These are phyloP conservation scores for Sebastes ruberrimus DNA, from an alignment of 2,797 vertebrate genomes.

Conservation along the genomic window DNA sequence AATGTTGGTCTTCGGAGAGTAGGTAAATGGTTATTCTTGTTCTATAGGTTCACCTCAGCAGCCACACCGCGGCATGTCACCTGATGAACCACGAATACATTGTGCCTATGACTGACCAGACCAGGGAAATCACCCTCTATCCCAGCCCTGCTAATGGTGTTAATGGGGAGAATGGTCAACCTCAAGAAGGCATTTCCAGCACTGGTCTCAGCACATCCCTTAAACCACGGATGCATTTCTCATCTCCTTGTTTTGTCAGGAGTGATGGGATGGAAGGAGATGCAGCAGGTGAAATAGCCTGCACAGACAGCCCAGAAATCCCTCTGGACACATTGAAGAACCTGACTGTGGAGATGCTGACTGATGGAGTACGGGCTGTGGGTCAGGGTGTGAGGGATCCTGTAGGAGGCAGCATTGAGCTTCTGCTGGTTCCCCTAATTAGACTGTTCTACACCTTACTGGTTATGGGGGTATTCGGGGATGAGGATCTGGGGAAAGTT, in stretches of 20 bases:
- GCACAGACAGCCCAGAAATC: slow-evolving; percentile 89
- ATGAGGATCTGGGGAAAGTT: slow-evolving; percentile 86
- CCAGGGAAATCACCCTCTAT: slow-evolving; percentile 86
- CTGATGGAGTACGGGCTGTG: slow-evolving; percentile 86
- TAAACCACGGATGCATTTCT: slow-evolving; percentile 87
- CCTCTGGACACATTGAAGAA: slow-evolving; percentile 89
- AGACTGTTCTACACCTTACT: slow-evolving; percentile 90
- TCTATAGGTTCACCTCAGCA: slow-evolving; percentile 86
- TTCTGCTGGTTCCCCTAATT: slow-evolving; percentile 92
- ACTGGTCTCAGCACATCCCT: slow-evolving; percentile 88
- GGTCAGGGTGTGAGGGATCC: slow-evolving; percentile 89
- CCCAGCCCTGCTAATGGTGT: slow-evolving; percentile 63
- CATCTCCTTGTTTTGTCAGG: slow-evolving; percentile 88
- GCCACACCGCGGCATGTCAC: slow-evolving; percentile 86
- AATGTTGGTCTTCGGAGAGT: not conserved
- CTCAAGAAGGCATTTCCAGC: slow-evolving; percentile 82
- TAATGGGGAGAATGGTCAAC: slow-evolving; percentile 32
- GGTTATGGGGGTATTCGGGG: slow-evolving; percentile 90
- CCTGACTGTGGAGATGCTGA: slow-evolving; percentile 91
- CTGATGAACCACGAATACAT: slow-evolving; percentile 95
- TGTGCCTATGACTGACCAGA: slow-evolving; percentile 92
- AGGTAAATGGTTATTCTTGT: not conserved
- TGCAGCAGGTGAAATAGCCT: slow-evolving; percentile 69
- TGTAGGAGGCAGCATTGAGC: slow-evolving; percentile 91
- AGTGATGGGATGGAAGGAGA: slow-evolving; percentile 32